Conservation (phyloP, 2,113 vertebrate species). For the Podarcis muralis region DNA sequence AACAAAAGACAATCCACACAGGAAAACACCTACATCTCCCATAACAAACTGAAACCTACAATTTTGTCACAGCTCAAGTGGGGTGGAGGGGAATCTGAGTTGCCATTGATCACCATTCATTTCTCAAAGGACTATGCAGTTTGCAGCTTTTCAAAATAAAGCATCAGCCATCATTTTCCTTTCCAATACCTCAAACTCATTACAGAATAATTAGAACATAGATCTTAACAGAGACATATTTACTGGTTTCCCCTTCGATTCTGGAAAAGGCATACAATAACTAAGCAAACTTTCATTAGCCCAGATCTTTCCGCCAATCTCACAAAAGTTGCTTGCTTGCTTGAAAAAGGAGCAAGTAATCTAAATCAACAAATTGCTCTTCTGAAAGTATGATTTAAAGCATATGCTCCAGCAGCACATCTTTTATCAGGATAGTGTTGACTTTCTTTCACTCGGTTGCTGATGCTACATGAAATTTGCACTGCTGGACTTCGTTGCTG, state of each 20-base stretch:
- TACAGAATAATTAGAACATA: constrained; percentile 46
- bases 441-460: neutral
- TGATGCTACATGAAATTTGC: neutral
- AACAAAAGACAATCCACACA: neutral
- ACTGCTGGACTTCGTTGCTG: neutral
- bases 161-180: constrained; percentile 19
- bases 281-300: constrained; percentile 37
- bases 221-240: constrained; percentile 48
- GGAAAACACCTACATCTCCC: too few species aligned
- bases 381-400: neutral
- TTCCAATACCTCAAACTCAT: constrained; percentile 38
- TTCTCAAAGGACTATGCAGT: neutral
- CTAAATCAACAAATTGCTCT: neutral
- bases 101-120: constrained; percentile 26
- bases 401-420: neutral
- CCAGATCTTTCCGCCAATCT: constrained; percentile 17
- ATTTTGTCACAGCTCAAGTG: neutral
- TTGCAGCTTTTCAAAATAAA: constrained; percentile 34
- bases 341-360: constrained; percentile 38
- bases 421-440: neutral
- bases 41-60: neutral
- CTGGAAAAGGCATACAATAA: neutral
- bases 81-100: neutral
- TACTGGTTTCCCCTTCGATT: constrained; percentile 32
- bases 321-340: constrained; percentile 41